phyloP scores from a whole-genome alignment of 2,113 vertebrate genomes.

The Peromyscus polionotus region DNA sequence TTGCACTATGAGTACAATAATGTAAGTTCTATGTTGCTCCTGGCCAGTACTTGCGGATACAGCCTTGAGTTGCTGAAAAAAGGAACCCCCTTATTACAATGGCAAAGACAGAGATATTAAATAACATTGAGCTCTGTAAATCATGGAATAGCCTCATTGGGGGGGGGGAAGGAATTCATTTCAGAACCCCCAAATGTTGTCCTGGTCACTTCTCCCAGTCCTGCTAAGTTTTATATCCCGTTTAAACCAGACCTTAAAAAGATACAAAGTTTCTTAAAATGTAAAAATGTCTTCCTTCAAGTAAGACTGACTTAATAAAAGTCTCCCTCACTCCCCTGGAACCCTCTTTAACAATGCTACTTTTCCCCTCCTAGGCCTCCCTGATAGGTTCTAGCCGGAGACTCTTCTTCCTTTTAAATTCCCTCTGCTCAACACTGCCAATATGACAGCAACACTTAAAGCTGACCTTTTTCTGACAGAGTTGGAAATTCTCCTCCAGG shows the following conservation, averaged over 20 bases:
- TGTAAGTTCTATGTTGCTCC: background rate
- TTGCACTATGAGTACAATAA: background rate
- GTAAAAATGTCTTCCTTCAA: constrained; percentile 29
- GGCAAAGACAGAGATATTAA: background rate
- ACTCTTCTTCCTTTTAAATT: background rate
- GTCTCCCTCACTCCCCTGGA: constrained; percentile 25
- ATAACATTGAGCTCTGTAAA: background rate
- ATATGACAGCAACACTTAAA: constrained; percentile 35
- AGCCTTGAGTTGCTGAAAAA: background rate
- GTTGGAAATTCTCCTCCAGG: constrained; percentile 46
- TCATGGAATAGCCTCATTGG: background rate
- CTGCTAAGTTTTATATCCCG: background rate
- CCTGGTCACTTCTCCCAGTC: background rate
- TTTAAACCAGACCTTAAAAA: constrained; percentile 9
- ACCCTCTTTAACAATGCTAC: background rate
- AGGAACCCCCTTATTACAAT: background rate
- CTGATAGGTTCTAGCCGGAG: background rate
- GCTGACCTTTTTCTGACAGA: constrained; percentile 43
- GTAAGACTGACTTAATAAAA: constrained; percentile 43
- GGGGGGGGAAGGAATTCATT: background rate
- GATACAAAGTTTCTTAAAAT: constrained; percentile 20
- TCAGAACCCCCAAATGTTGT: background rate
- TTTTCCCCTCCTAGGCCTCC: background rate
- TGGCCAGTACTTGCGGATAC: background rate
- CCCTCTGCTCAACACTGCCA: background rate